Evolutionary conservation across 1,140 invertebrate species (phyloP), one percentile per base, ranked within the genome.

Genomic region (Bombus breviceps): DNA sequence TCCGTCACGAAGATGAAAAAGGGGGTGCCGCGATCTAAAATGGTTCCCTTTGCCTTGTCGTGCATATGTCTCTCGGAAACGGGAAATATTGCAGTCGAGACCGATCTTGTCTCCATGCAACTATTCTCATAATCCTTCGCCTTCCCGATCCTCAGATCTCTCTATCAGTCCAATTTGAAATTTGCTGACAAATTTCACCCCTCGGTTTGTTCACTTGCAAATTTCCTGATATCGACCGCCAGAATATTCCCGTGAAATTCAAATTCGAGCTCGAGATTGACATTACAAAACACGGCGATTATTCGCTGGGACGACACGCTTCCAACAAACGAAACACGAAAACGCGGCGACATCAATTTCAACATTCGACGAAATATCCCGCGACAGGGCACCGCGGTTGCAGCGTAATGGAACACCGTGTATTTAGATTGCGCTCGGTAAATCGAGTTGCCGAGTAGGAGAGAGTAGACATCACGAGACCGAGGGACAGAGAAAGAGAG

Each of bases 41-140:
- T 37, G 68, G 59, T 91, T 89, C 89, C 91, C 77, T 90, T 90
- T 82, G 90, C 34, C 78, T 81, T 82, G 69, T 80, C 76, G 87
- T 86, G 91, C 93, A 93, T 93, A 93, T 93, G 93, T 88, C 92
- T 86, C 87, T 79, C 76, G 68, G 90, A 90, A 86, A 86, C 79
- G 82, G 79, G 83, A 93, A 91, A 93, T 93, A 93, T 93, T 90
- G 89, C 88, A 18, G 18, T 12, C 37, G 4, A 59, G 77, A 81
- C 72, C 72, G 68, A 37, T 62, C 53, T 28, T 71, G 59, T 71
- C 83, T 41, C 64, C 53, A 66, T 86, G 43, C 71, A 34, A 75
- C 75, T 41, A 41, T 41, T 28, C 69, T 41, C 69, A 1, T n/a
- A 3, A 37, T 9, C 34, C 25, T 6, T 28, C 25, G 6, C 13